Conservation (phyloP, 2,113 vertebrate species). For the Microtus oregoni region DNA sequence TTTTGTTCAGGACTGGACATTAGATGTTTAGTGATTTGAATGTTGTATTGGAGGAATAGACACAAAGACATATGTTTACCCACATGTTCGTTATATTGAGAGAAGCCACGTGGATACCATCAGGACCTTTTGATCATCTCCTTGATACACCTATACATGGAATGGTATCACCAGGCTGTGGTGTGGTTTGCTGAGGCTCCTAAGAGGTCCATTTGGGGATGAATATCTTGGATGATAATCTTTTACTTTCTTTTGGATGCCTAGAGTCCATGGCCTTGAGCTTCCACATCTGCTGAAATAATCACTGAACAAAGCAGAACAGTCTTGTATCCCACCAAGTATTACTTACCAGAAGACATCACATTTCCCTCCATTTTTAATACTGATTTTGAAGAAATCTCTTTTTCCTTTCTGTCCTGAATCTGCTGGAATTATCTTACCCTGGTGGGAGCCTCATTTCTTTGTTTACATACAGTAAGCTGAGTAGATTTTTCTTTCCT, state of each 20-base stretch:
- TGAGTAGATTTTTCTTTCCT: neutral
- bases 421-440: constrained; percentile 3
- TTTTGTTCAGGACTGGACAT: neutral
- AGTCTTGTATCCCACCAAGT: neutral
- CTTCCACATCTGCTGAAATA: neutral
- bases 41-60: neutral
- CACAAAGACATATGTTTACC: neutral
- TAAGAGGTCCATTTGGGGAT: neutral
- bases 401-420: neutral
- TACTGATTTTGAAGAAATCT: constrained; percentile 19
- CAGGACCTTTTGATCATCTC: neutral
- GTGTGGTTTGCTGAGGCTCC: neutral
- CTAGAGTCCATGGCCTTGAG: neutral
- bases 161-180: neutral
- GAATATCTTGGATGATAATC: neutral
- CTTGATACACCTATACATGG: neutral
- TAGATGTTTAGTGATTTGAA: neutral
- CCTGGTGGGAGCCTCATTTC: neutral
- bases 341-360: neutral
- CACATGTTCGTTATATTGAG: neutral
- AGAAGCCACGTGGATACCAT: neutral
- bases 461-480: neutral
- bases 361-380: neutral
- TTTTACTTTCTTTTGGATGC: neutral
- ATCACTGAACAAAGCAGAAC: constrained; percentile 8